Evolutionary conservation across 1,140 invertebrate genomes (phyloP).

Genomic region (Nymphalis io): DNA sequence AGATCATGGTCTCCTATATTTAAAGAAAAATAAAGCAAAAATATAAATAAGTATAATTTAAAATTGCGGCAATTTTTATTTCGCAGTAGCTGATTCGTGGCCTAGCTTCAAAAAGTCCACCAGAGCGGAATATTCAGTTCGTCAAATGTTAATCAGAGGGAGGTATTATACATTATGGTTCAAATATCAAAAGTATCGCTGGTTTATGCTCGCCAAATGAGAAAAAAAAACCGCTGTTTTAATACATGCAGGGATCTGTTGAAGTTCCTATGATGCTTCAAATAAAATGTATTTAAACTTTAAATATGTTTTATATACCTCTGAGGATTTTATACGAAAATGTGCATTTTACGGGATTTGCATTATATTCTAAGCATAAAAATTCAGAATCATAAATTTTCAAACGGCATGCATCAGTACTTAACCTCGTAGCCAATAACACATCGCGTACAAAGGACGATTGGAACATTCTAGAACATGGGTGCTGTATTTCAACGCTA

Average conservation of each 20-base stretch:
- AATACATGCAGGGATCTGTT: constrained; percentile 17
- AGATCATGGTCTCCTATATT: not conserved
- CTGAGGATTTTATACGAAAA: too few species aligned
- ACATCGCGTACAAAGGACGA: constrained; percentile 35
- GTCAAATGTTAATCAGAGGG: constrained; percentile 76
- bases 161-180: constrained; percentile 73
- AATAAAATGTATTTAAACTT: not conserved
- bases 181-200: constrained; percentile 68
- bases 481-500: constrained; percentile 18
- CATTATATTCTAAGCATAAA: not conserved
- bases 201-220: constrained; percentile 48
- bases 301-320: not conserved
- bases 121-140: constrained; percentile 71
- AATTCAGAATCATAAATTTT: not conserved
- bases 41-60: constrained; percentile 50
- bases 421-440: constrained; percentile 9
- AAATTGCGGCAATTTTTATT: constrained; percentile 57
- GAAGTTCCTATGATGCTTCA: not conserved
- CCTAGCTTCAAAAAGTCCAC: constrained; percentile 65
- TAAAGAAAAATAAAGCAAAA: constrained; percentile 29
- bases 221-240: constrained; percentile 36
- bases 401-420: constrained; percentile 48
- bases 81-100: constrained; percentile 38
- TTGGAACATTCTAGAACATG: constrained; percentile 33
- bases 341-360: too few species aligned